phyloP scores from a whole-genome alignment of 2,113 vertebrate species.

The Sylvicapra grimmia region DNA sequence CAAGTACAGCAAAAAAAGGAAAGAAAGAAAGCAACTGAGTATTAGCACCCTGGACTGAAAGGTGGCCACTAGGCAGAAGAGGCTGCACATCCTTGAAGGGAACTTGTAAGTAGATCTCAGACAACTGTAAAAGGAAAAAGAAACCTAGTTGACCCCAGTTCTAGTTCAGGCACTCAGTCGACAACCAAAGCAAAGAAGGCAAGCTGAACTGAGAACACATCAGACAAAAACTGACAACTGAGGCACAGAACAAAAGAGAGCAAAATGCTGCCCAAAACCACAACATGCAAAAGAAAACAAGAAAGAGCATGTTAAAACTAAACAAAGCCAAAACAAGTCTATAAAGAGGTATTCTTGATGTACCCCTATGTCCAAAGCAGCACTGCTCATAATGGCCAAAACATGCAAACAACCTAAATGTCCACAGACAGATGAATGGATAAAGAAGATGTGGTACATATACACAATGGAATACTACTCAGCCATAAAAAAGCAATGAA shows the following conservation, averaged over 20 bases:
- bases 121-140: not conserved
- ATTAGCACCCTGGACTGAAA: not conserved
- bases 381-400: not conserved
- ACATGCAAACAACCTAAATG: not conserved
- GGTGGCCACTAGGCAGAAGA: not conserved
- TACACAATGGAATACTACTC: not conserved
- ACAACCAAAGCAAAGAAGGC: not conserved
- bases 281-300: not conserved
- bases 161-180: not conserved
- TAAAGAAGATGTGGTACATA: not conserved
- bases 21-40: not conserved
- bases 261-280: not conserved
- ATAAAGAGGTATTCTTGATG: not conserved
- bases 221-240: not conserved
- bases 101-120: not conserved
- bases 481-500: not conserved
- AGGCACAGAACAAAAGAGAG: not conserved
- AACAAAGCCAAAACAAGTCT: not conserved
- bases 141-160: not conserved
- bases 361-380: not conserved
- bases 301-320: not conserved
- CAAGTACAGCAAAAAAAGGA: not conserved
- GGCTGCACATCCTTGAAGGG: not conserved
- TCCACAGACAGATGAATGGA: not conserved
- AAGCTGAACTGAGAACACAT: not conserved